Percentiles rank a stretch among this genome's conserved stretches.
Evolutionary conservation across 1,140 invertebrate species (phyloP).

Genomic region (Sarcophaga peregrina): DNA sequence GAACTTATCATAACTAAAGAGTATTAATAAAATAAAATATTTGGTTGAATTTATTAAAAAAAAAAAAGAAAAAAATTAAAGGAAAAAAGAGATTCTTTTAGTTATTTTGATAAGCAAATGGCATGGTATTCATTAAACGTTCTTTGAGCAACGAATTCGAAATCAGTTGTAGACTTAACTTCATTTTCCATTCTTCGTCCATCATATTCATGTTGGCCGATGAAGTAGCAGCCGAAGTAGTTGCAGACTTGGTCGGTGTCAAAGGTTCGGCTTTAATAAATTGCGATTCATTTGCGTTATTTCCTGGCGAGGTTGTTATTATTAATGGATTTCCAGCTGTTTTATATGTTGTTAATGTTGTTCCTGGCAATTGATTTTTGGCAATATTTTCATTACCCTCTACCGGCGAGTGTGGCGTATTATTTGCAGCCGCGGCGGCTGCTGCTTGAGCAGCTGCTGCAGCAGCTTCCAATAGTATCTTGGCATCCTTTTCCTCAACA

Average conservation of each 20-base stretch:
- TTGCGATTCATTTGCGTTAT: conserved; percentile 26
- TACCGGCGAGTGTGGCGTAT: not conserved
- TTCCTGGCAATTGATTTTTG: not conserved
- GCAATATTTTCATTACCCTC: not conserved
- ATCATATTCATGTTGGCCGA: conserved; percentile 49
- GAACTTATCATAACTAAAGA: not conserved
- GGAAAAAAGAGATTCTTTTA: not conserved
- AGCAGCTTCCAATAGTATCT: conserved; percentile 14
- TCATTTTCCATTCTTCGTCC: conserved; percentile 66
- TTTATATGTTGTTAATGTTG: not conserved
- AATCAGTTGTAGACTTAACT: conserved; percentile 64
- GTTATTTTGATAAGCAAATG: conserved; percentile 63
- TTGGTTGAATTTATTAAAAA: conserved; percentile 3
- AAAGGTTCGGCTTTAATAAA: conserved; percentile 56
- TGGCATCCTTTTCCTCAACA: conserved; percentile 50
- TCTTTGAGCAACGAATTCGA: conserved; percentile 66
- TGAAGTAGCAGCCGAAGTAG: not conserved
- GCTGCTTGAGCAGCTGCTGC: conserved; percentile 52
- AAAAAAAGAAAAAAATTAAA: too few relatives aligned
- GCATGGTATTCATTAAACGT: conserved; percentile 64
- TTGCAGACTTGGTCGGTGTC: conserved; percentile 53
- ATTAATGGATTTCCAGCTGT: not conserved
- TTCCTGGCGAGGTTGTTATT: not conserved
- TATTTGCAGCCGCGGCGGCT: conserved; percentile 46
- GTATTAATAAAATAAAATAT: not conserved